Evolutionary conservation across 2,888 invertebrate genomes (phyloP).

Genomic region (Sarcophaga caerulescens): DNA sequence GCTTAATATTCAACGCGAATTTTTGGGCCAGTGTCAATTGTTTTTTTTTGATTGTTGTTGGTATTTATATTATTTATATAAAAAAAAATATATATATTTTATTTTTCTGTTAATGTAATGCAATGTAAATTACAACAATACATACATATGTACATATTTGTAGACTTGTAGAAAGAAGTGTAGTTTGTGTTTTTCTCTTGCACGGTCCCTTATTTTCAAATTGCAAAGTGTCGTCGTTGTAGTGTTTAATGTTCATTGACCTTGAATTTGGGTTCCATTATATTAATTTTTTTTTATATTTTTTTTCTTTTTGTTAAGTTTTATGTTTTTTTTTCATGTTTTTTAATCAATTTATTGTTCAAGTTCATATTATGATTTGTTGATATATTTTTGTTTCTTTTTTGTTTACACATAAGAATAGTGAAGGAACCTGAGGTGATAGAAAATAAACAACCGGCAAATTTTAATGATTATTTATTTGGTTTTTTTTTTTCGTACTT

Average conservation of each 20-base stretch:
- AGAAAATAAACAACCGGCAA: constrained; percentile 29
- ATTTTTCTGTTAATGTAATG: background rate
- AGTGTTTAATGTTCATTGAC: constrained; percentile 52
- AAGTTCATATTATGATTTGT: background rate
- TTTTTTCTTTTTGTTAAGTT: constrained; percentile 9
- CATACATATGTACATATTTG: background rate
- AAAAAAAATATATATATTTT: background rate
- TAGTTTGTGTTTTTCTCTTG: background rate
- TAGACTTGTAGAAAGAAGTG: background rate
- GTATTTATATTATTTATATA: background rate
- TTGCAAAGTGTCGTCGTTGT: background rate
- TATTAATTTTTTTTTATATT: constrained; percentile 12
- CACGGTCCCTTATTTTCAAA: constrained; percentile 21
- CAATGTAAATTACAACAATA: constrained; percentile 12
- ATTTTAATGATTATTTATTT: constrained; percentile 17
- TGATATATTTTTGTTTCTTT: background rate
- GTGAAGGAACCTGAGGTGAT: background rate
- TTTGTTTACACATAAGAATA: background rate
- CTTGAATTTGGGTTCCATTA: constrained; percentile 54
- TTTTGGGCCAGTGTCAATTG: constrained; percentile 63
- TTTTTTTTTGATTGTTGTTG: constrained; percentile 14
- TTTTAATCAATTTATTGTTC: constrained; percentile 14
- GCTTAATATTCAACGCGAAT: constrained; percentile 44
- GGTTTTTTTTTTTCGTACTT: constrained; percentile 1
- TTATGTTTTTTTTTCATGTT: background rate